Evolutionary conservation across 1,140 invertebrate species (phyloP).

Genomic region (Aphelenchoides fujianensis): DNA sequence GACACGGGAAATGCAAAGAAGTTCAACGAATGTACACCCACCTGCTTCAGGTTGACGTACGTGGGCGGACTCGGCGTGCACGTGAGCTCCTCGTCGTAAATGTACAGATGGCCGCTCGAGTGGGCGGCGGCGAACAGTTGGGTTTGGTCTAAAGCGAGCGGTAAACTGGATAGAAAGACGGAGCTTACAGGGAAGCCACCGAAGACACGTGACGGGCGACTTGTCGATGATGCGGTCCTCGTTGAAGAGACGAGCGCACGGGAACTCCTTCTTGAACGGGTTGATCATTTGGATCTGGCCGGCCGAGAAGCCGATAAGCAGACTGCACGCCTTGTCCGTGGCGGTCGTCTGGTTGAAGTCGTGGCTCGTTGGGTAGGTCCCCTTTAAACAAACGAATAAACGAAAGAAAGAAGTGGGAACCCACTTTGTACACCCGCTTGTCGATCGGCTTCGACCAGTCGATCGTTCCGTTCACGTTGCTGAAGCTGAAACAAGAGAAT

Average conservation of each 20-base stretch:
- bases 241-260: slow-evolving; percentile 84
- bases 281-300: slow-evolving; percentile 95
- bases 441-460: slow-evolving; percentile 73
- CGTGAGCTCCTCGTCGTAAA: slow-evolving; percentile 90
- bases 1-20: neutral
- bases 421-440: slow-evolving; percentile 95
- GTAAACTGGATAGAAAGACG: slow-evolving; percentile 69
- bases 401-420: no score
- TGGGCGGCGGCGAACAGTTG: slow-evolving; percentile 91
- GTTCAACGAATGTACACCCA: neutral
- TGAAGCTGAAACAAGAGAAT: slow-evolving; percentile 65
- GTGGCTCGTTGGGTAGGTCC: slow-evolving; percentile 96
- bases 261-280: slow-evolving; percentile 85
- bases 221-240: slow-evolving; percentile 98
- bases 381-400: no score
- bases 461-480: slow-evolving; percentile 64
- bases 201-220: slow-evolving; percentile 94
- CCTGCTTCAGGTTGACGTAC: slow-evolving; percentile 91
- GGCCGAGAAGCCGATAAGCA: slow-evolving; percentile 92
- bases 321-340: slow-evolving; percentile 67
- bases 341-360: slow-evolving; percentile 87
- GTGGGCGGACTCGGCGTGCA: slow-evolving; percentile 76
- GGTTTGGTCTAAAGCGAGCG: slow-evolving; percentile 83
- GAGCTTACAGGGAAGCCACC: slow-evolving; percentile 86
- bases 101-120: slow-evolving; percentile 88